Evolutionary conservation across 1,140 invertebrate species (phyloP), one percentile per base, ranked within the genome.

Genomic region (Calliopsis andreniformis): DNA sequence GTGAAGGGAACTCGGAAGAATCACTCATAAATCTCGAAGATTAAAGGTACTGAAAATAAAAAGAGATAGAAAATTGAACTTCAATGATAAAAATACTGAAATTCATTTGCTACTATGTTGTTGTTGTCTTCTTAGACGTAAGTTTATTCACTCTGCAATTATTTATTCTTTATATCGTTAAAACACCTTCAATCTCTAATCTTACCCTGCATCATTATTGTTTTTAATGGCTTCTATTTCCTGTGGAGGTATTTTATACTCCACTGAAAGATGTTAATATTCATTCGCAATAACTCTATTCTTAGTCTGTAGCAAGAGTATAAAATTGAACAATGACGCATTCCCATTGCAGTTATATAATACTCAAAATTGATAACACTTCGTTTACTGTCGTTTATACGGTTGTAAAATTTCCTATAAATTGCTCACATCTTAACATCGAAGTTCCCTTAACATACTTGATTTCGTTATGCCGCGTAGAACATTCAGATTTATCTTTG

Each of bases 1-100:
- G 43, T 58, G 25, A 16, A n/a, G 23, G 32, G 28, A 45, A 20
- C n/a, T 35, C 56, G 62, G 62, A 18, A 25, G 20, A 70, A 70
- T 49, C n/a, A 32, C 20, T 5, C 6, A n/a, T 23, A 8, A 49
- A 20, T 6, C n/a, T 23, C n/a, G n/a, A 49, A 49, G n/a, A 49
- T n/a, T 47, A 4, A 20, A 4, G 6, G 16, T 47, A 18, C 4
- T 39, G 35, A 5, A 39, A 39, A 10, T 39, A 39, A 10, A 39
- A 39, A 39, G 4, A 39, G 10, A 5, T 39, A 10, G 35, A 10
- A 39, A 3, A 47, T 47, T 47, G 3, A 47, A 47, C 18, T n/a
- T 18, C 18, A n/a, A 6, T 47, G 16, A 20, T 39, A 39, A 39
- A 39, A n/a, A n/a, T n/a, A n/a, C n/a, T n/a, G n/a, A n/a, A n/a